These are phyloP conservation scores for Raja brachyura DNA, from an alignment of 2,113 vertebrate species.

Conservation along the genomic window DNA sequence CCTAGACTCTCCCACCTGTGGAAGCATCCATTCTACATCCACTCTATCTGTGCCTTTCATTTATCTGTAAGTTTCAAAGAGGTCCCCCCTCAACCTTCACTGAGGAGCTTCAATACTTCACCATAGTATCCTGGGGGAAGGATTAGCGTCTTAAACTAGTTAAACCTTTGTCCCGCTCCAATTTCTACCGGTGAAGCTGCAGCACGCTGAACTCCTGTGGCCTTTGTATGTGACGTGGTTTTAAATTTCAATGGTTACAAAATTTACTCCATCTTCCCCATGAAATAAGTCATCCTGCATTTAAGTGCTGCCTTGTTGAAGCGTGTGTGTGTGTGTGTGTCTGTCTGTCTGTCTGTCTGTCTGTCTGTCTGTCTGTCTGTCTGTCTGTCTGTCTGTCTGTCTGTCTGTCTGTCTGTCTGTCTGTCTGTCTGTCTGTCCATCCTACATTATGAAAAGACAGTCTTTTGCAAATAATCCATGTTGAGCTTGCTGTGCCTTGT, in stretches of 20 bases:
- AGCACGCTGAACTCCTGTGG: background rate
- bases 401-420: background rate
- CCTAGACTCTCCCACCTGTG: no score
- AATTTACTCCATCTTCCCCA: background rate
- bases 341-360: no score
- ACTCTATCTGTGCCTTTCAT: no score
- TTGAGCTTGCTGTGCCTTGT: background rate
- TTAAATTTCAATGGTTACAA: background rate
- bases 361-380: background rate
- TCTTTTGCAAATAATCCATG: background rate
- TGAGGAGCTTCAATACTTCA: no score
- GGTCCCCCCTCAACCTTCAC: no score
- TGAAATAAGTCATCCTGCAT: background rate
- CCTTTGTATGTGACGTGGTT: background rate
- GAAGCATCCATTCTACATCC: no score
- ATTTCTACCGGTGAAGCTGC: background rate
- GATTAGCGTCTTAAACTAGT: background rate
- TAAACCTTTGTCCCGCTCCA: background rate
- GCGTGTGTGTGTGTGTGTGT: background rate
- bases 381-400: background rate
- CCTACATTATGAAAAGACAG: background rate
- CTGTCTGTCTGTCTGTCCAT: background rate
- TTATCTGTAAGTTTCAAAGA: no score
- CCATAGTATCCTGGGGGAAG: background rate
- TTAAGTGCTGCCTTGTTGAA: background rate